Evolutionary conservation across 2,113 vertebrate genomes (phyloP).

Genomic region (Hemibagrus wyckioides): DNA sequence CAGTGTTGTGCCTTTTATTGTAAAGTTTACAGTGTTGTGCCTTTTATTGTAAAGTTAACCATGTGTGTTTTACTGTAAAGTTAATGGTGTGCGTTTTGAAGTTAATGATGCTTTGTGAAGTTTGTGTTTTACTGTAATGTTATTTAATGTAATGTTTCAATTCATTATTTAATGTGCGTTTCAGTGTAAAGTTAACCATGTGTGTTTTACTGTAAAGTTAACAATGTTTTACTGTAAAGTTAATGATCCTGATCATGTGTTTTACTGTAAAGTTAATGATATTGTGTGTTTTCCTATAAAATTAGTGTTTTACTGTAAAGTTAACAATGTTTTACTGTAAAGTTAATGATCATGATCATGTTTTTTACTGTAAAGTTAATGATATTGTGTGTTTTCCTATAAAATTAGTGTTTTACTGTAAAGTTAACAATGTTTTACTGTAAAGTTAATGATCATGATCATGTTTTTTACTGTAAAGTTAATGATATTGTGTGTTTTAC

Average conservation of each 20-base stretch:
- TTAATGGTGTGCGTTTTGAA: neutral
- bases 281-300: neutral
- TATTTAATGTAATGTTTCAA: no score
- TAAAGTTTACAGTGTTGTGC: neutral
- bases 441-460: no score
- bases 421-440: no score
- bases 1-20: neutral
- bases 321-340: no score
- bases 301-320: no score
- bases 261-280: neutral
- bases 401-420: no score
- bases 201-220: neutral
- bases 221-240: neutral
- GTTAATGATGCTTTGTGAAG: neutral
- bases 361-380: no score
- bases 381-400: no score
- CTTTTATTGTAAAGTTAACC: neutral
- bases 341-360: no score
- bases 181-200: neutral
- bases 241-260: neutral
- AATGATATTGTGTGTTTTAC: neutral
- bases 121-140: neutral
- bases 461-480: neutral
- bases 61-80: neutral
- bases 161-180: neutral